Evolutionary conservation across 2,888 invertebrate species (phyloP).

Genomic region (Cheilosia vulpina): DNA sequence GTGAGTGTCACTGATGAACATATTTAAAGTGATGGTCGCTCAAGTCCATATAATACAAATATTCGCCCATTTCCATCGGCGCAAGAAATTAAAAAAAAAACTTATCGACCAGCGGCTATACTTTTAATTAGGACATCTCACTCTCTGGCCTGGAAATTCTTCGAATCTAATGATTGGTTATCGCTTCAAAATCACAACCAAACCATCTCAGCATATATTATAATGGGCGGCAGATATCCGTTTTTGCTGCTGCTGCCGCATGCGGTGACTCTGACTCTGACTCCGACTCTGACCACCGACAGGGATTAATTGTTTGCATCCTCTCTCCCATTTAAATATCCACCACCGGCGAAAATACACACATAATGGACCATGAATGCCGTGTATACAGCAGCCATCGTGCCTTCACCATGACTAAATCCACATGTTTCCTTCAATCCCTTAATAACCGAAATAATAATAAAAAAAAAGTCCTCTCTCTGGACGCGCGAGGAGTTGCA

Average conservation of each 20-base stretch:
- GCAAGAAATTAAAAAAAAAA: neutral
- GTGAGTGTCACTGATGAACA: no score
- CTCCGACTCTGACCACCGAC: slow-evolving; percentile 59
- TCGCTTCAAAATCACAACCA: slow-evolving; percentile 59
- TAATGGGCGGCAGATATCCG: slow-evolving; percentile 16
- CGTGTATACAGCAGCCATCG: slow-evolving; percentile 27
- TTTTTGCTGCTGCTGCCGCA: slow-evolving; percentile 23
- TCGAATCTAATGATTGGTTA: slow-evolving; percentile 66
- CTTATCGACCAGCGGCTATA: neutral
- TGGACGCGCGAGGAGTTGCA: slow-evolving; percentile 43
- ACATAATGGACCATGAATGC: slow-evolving; percentile 60
- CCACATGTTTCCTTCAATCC: slow-evolving; percentile 65
- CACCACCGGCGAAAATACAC: slow-evolving; percentile 53
- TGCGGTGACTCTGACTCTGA: slow-evolving; percentile 11
- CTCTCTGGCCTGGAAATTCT: slow-evolving; percentile 28
- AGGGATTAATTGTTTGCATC: slow-evolving; percentile 74
- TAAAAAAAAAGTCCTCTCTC: slow-evolving; percentile 62
- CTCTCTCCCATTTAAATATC: slow-evolving; percentile 72
- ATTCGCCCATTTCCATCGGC: neutral
- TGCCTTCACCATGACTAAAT: slow-evolving; percentile 65
- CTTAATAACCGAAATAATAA: slow-evolving; percentile 67
- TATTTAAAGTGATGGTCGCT: no score
- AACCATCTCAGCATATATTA: slow-evolving; percentile 2
- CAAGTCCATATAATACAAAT: no score
- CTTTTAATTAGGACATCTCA: slow-evolving; percentile 71